These are phyloP conservation scores for Petrocephalus microphthalmus DNA, from an alignment of 2,113 vertebrate genomes.

Conservation along the genomic window DNA sequence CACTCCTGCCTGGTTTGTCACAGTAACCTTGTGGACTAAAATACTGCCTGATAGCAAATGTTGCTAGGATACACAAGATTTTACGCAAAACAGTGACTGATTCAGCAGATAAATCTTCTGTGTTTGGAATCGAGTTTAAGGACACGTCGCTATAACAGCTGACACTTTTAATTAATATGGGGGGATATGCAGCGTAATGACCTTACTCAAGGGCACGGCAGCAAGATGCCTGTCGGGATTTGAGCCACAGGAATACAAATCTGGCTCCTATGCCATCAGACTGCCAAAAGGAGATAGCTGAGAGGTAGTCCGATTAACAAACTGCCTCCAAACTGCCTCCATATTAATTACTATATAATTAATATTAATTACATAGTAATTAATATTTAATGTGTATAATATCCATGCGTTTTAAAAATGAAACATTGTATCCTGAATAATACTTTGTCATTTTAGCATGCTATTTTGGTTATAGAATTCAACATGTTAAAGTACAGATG, in stretches of 20 bases:
- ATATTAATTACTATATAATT: too few relatives aligned
- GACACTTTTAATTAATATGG: not conserved
- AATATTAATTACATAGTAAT: not conserved
- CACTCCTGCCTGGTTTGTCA: not conserved
- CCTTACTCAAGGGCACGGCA: not conserved
- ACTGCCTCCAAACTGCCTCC: not conserved
- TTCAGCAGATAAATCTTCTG: not conserved
- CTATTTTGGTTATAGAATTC: not conserved
- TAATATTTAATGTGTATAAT: not conserved
- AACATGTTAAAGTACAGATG: not conserved
- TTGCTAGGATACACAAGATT: not conserved
- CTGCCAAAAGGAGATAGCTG: not conserved
- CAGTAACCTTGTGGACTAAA: not conserved
- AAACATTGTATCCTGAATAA: not conserved
- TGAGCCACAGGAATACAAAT: not conserved
- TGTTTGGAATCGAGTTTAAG: not conserved
- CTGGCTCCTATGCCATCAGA: not conserved
- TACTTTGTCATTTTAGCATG: not conserved
- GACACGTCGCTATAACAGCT: not conserved
- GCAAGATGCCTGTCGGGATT: not conserved
- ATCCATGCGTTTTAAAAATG: not conserved
- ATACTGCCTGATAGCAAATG: not conserved
- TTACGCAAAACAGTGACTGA: not conserved
- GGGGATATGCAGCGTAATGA: not conserved
- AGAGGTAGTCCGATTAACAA: not conserved